Percentiles rank a stretch among this genome's conserved stretches.
Conservation (phyloP, 1,140 invertebrate species). For the Orius laevigatus region DNA sequence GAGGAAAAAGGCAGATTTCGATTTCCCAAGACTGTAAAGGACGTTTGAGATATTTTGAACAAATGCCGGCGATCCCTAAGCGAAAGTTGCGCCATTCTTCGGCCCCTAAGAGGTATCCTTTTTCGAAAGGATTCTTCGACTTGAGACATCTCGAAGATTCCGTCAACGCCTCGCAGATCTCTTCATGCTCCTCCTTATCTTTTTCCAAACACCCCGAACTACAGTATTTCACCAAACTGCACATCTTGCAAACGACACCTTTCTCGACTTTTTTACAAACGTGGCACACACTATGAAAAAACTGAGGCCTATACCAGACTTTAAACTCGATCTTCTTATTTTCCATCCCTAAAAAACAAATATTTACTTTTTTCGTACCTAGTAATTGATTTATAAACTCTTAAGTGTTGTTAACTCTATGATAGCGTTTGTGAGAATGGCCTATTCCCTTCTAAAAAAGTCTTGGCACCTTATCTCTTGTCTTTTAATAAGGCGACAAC, state of each 20-base stretch:
- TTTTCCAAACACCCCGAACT: background rate
- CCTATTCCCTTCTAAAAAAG: no score
- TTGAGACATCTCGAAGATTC: background rate
- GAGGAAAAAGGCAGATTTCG: slow-evolving; percentile 5
- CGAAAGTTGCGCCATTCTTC: slow-evolving; percentile 8
- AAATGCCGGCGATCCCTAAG: background rate
- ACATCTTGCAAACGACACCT: background rate
- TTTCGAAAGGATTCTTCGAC: background rate
- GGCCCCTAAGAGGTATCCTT: slow-evolving; percentile 3
- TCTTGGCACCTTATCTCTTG: no score
- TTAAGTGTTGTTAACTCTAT: no score
- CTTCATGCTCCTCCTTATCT: slow-evolving; percentile 8
- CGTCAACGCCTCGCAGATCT: slow-evolving; percentile 6
- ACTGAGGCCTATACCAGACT: slow-evolving; percentile 6
- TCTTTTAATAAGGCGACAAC: no score
- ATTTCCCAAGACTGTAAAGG: slow-evolving; percentile 2
- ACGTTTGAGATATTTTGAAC: background rate
- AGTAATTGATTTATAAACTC: no score
- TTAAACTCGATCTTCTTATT: slow-evolving; percentile 1
- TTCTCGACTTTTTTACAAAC: background rate
- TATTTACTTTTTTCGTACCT: no score
- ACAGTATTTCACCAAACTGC: slow-evolving; percentile 4
- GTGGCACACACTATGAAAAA: slow-evolving; percentile 4
- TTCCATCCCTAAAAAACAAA: no score
- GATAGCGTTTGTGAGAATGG: no score